Conservation (phyloP, 2,113 vertebrate species). For the Andinoacara biseriatus region DNA sequence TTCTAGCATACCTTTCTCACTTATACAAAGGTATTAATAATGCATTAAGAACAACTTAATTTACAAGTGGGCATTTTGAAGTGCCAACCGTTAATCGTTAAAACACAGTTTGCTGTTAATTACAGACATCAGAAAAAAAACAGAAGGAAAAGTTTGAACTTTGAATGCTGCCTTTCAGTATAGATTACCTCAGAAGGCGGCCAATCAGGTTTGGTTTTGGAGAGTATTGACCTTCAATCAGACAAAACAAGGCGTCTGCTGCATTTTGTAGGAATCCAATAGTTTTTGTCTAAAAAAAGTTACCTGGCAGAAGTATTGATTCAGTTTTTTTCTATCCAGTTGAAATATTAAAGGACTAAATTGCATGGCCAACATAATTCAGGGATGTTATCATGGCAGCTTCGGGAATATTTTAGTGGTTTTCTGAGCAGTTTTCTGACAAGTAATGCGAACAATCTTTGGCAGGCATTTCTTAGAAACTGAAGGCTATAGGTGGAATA, state of each 20-base stretch:
- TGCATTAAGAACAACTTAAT: neutral
- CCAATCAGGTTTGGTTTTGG: neutral
- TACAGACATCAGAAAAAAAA: neutral
- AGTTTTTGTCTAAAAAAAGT: neutral
- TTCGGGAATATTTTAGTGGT: slow-evolving; percentile 29
- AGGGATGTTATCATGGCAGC: slow-evolving; percentile 7
- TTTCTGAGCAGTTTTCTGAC: slow-evolving; percentile 42
- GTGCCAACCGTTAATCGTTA: neutral
- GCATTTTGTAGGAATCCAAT: neutral
- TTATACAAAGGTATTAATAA: neutral
- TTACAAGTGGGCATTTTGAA: neutral
- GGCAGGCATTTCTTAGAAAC: slow-evolving; percentile 12
- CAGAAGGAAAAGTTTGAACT: neutral
- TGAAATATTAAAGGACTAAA: slow-evolving; percentile 24
- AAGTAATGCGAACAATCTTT: slow-evolving; percentile 25
- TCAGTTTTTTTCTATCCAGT: slow-evolving; percentile 1
- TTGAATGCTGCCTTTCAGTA: neutral
- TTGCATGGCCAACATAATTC: slow-evolving; percentile 12
- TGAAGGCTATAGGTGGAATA: slow-evolving; percentile 36
- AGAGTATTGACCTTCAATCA: slow-evolving; percentile 1
- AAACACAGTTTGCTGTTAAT: neutral
- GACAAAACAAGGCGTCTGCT: slow-evolving; percentile 1
- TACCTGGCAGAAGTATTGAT: slow-evolving; percentile 21
- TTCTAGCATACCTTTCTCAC: neutral
- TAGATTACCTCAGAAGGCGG: slow-evolving; percentile 3